A percentile compares a stretch with the other conserved stretches of the same genome.
These are phyloP conservation scores for Eudyptes chrysolophus DNA, from an alignment of 2,113 vertebrate genomes.

Conservation along the genomic window DNA sequence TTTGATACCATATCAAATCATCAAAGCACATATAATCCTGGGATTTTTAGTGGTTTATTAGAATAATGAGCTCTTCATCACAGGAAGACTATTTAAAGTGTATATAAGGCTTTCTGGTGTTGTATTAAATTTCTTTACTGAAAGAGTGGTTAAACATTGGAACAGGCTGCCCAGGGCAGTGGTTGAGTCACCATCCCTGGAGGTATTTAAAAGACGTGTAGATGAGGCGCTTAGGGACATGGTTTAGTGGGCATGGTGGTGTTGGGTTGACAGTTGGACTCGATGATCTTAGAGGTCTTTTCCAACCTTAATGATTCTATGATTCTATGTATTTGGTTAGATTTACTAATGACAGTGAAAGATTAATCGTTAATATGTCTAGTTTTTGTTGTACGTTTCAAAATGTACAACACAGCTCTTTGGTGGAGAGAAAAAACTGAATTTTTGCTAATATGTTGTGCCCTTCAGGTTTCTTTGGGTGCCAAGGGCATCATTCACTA, in stretches of 20 bases:
- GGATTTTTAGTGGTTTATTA: neutral
- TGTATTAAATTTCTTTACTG: too few relatives aligned
- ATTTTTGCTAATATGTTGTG: neutral
- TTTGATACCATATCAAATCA: neutral
- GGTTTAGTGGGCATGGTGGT: too few relatives aligned
- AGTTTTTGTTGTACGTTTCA: neutral
- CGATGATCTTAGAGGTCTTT: too few relatives aligned
- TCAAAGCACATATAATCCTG: neutral
- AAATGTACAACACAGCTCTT: neutral
- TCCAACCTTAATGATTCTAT: too few relatives aligned
- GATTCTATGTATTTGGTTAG: neutral
- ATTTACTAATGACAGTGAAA: neutral
- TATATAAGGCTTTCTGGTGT: neutral
- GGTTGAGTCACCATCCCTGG: too few relatives aligned
- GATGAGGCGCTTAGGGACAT: too few relatives aligned
- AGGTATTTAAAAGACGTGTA: too few relatives aligned
- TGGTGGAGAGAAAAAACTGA: neutral
- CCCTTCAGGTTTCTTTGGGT: neutral
- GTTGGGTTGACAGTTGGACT: too few relatives aligned
- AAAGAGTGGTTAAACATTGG: too few relatives aligned
- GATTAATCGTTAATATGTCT: neutral
- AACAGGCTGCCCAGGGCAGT: too few relatives aligned
- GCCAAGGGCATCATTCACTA: neutral
- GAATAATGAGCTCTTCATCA: slow-evolving; percentile 21
- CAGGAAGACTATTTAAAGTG: neutral